Conservation (phyloP, 2,888 invertebrate species). For the Nomada ferruginata region DNA sequence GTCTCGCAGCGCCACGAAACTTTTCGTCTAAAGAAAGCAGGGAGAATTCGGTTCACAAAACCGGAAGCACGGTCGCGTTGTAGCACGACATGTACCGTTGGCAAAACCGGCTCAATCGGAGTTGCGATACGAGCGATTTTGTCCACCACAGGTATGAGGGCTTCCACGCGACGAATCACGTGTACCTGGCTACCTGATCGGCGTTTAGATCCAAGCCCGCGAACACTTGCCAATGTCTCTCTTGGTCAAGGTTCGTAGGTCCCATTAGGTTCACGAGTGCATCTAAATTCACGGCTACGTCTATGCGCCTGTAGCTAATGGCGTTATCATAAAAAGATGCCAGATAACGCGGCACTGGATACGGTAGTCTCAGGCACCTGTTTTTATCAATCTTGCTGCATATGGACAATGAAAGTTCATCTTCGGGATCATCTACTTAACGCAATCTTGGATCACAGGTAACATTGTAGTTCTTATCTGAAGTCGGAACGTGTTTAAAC, state of each 20-base stretch:
- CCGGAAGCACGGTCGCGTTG: conserved; percentile 33
- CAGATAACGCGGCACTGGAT: conserved; percentile 14
- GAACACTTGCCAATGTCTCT: conserved; percentile 9
- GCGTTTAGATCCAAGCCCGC: conserved; percentile 60
- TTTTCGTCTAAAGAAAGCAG: not conserved
- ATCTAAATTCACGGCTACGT: conserved; percentile 21
- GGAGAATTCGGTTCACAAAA: conserved; percentile 38
- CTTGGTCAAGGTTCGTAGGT: conserved; percentile 54
- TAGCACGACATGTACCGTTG: conserved; percentile 50
- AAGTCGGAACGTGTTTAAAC: not conserved
- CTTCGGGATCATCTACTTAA: conserved; percentile 1
- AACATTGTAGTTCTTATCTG: not conserved
- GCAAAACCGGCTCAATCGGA: conserved; percentile 55
- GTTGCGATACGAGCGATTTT: conserved; percentile 7
- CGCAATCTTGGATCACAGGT: not conserved
- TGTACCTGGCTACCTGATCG: conserved; percentile 7
- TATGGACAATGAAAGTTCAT: not conserved
- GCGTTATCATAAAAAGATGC: conserved; percentile 23
- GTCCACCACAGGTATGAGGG: conserved; percentile 24
- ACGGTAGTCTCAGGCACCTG: not conserved
- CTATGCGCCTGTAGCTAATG: conserved; percentile 1
- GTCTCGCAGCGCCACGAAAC: not conserved
- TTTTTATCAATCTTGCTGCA: not conserved
- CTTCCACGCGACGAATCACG: conserved; percentile 44
- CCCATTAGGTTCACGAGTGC: conserved; percentile 29